These are phyloP conservation scores for Cathartes aura DNA, from an alignment of 2,113 vertebrate genomes.

Conservation along the genomic window DNA sequence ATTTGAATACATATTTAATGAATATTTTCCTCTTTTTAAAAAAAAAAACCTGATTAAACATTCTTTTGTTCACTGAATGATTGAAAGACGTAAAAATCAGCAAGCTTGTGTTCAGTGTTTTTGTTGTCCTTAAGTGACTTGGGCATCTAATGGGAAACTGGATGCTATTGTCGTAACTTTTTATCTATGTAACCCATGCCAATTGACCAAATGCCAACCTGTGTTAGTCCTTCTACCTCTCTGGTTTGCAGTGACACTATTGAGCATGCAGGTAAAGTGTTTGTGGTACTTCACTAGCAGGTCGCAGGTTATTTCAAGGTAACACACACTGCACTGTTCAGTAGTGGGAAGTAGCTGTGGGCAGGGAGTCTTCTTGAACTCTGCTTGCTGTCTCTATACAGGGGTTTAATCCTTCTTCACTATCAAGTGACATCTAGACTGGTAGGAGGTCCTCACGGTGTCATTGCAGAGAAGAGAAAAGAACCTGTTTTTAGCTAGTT, in stretches of 20 bases:
- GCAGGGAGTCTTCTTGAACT: not conserved
- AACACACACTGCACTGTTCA: rapidly evolving
- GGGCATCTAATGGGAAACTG: not conserved
- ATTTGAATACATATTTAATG: not conserved
- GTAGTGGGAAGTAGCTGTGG: not conserved
- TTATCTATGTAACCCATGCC: not conserved
- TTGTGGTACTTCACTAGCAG: not conserved
- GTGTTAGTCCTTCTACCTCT: too few species aligned
- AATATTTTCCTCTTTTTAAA: not conserved
- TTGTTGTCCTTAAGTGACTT: not conserved
- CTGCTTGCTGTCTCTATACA: rapidly evolving
- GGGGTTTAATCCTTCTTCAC: not conserved
- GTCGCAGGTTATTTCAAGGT: not conserved
- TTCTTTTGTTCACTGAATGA: not conserved
- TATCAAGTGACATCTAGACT: not conserved
- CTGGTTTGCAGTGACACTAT: rapidly evolving
- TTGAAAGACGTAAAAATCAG: not conserved
- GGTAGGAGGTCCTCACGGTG: not conserved
- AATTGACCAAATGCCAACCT: rapidly evolving
- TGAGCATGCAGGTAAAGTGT: not conserved
- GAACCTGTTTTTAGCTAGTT: not conserved
- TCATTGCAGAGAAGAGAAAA: not conserved
- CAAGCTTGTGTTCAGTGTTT: not conserved
- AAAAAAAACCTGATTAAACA: not conserved
- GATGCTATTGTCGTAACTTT: not conserved